Percentiles rank a stretch among this genome's conserved stretches.
These are phyloP conservation scores for Orientallactaga bullata DNA, from an alignment of 2,113 vertebrate genomes.

Conservation along the genomic window DNA sequence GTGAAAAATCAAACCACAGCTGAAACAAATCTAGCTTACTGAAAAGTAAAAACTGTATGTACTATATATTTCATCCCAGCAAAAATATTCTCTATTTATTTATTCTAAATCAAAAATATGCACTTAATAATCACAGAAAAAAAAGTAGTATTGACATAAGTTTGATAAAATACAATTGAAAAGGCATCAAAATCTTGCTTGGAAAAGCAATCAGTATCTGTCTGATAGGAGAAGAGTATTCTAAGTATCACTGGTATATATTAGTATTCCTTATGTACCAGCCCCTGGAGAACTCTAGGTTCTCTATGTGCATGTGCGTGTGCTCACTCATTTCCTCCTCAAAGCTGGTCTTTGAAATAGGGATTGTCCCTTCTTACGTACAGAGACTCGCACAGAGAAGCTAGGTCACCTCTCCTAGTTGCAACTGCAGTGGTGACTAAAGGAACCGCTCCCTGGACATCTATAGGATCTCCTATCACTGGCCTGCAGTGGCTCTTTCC, in stretches of 20 bases:
- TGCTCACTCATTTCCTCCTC: neutral
- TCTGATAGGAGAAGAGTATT: neutral
- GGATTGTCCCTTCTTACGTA: neutral
- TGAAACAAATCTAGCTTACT: neutral
- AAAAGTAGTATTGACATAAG: neutral
- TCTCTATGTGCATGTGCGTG: neutral
- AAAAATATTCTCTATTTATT: constrained; percentile 32
- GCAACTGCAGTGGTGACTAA: too few species aligned
- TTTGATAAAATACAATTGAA: neutral
- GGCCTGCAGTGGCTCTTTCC: neutral
- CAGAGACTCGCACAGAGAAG: neutral
- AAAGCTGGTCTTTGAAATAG: neutral
- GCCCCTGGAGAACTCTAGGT: neutral
- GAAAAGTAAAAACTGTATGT: constrained; percentile 5
- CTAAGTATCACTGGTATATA: neutral
- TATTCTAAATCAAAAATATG: neutral
- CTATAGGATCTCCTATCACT: neutral
- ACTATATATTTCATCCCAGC: neutral
- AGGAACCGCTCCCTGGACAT: neutral
- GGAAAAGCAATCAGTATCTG: neutral
- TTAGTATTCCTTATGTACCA: neutral
- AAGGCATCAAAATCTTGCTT: neutral
- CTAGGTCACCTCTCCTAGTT: neutral
- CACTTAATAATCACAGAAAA: neutral
- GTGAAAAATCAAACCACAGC: neutral